Percentiles rank a stretch among this genome's conserved stretches.
These are phyloP conservation scores for Kuschelorhynchus macadamiae DNA, from an alignment of 2,888 invertebrate species.

Conservation along the genomic window DNA sequence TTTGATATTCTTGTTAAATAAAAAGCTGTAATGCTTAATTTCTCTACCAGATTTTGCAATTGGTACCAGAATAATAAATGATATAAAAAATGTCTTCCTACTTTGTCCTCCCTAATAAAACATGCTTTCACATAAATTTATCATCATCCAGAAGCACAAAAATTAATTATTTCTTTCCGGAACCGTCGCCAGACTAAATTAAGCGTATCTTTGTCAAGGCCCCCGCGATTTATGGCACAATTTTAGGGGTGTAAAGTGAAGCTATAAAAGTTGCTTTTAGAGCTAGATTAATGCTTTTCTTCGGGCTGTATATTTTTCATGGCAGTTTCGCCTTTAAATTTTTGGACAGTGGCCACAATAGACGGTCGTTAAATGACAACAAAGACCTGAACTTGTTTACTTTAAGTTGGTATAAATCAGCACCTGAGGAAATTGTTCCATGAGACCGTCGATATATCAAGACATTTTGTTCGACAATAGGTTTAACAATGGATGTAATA, in stretches of 20 bases:
- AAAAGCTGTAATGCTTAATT: no score
- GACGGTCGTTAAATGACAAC: no score
- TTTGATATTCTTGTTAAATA: no score
- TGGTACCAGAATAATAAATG: no score
- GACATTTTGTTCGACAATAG: no score
- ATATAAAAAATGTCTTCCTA: no score
- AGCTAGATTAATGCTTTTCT: conserved; percentile 48
- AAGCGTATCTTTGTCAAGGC: conserved; percentile 44
- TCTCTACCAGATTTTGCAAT: no score
- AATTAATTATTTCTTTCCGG: conserved; percentile 42
- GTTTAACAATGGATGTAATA: no score
- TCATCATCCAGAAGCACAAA: conserved; percentile 16
- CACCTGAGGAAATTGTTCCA: no score
- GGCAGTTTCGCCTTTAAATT: conserved; percentile 22
- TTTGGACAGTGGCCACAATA: not conserved
- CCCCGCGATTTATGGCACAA: conserved; percentile 47
- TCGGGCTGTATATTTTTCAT: conserved; percentile 44
- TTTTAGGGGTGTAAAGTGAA: conserved; percentile 49
- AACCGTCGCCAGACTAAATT: conserved; percentile 40
- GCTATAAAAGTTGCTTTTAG: conserved; percentile 49
- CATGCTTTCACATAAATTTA: conserved; percentile 6
- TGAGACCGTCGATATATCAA: no score
- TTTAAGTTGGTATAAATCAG: no score
- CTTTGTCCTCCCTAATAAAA: conserved; percentile 13
- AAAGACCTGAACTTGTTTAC: no score